Percentiles rank a stretch among this genome's conserved stretches.
phyloP scores from a whole-genome alignment of 2,888 invertebrate species.

The Yponomeuta plumbellus region DNA sequence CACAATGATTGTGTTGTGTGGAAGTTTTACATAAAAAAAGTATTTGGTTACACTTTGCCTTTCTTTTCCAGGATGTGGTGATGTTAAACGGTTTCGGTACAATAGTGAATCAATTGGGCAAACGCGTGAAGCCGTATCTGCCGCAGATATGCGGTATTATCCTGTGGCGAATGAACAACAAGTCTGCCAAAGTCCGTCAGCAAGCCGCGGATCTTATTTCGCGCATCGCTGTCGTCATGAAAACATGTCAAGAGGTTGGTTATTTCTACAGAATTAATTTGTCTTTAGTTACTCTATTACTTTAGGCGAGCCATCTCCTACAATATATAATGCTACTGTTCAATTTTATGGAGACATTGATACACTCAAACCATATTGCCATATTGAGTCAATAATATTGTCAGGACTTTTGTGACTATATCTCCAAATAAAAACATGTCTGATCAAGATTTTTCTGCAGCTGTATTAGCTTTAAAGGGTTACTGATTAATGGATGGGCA shows the following conservation, averaged over 20 bases:
- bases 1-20: background rate
- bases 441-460: too few species aligned
- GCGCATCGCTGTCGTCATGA: conserved; percentile 99
- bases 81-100: conserved; percentile 99
- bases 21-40: background rate
- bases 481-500: too few species aligned
- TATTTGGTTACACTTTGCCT: background rate
- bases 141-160: conserved; percentile 99
- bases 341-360: too few species aligned
- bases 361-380: too few species aligned
- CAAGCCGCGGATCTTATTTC: conserved; percentile 99
- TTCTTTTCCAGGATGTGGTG: conserved; percentile 88
- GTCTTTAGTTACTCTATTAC: too few species aligned
- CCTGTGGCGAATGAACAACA: conserved; percentile 99
- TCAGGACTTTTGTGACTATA: too few species aligned
- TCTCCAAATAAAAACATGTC: too few species aligned
- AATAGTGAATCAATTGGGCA: conserved; percentile 97
- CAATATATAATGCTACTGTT: too few species aligned
- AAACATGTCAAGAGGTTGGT: conserved; percentile 95
- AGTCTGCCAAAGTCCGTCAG: conserved; percentile 98
- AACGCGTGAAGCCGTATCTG: conserved; percentile 97
- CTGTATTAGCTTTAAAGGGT: too few species aligned
- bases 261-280: background rate
- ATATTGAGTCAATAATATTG: too few species aligned
- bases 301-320: too few species aligned